Evolutionary conservation across 2,113 vertebrate species (phyloP).

Genomic region (Lophochroa leadbeateri): DNA sequence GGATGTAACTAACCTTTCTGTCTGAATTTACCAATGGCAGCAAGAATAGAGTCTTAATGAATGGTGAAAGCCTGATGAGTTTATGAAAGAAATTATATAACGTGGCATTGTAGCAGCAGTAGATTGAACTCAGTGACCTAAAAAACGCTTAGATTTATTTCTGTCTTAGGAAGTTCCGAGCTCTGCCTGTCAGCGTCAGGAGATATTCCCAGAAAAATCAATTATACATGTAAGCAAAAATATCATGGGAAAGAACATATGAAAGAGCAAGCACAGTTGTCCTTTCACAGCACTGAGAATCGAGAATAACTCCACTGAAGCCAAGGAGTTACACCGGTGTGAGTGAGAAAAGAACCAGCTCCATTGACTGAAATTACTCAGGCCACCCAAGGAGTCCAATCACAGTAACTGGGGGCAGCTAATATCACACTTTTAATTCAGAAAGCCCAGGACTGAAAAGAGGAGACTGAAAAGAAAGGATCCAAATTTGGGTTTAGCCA

Average conservation of each 20-base stretch:
- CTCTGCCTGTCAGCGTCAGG: conserved; percentile 3
- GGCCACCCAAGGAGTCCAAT: conserved; percentile 35
- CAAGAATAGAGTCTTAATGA: not conserved
- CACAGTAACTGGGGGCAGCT: conserved; percentile 17
- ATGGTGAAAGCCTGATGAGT: not conserved
- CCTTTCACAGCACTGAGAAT: conserved; percentile 9
- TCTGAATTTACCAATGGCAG: not conserved
- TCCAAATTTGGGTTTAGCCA: not conserved
- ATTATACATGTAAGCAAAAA: conserved; percentile 44
- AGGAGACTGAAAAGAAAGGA: conserved; percentile 1
- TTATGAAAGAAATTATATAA: conserved; percentile 54
- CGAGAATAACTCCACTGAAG: conserved; percentile 8
- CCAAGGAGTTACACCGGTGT: conserved; percentile 14
- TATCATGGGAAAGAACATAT: not conserved
- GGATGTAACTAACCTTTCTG: not conserved
- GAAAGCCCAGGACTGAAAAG: conserved; percentile 2
- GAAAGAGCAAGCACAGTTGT: conserved; percentile 33
- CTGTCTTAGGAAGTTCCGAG: not conserved
- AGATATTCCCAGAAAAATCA: conserved; percentile 35
- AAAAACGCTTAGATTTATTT: conserved; percentile 27
- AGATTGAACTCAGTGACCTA: conserved; percentile 26
- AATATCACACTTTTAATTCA: conserved; percentile 6
- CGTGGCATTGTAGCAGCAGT: not conserved
- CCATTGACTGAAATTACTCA: conserved; percentile 17
- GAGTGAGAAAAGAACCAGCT: conserved; percentile 31